These are phyloP conservation scores for Corbicula japonica DNA, from an alignment of 2,888 invertebrate species.

Conservation along the genomic window DNA sequence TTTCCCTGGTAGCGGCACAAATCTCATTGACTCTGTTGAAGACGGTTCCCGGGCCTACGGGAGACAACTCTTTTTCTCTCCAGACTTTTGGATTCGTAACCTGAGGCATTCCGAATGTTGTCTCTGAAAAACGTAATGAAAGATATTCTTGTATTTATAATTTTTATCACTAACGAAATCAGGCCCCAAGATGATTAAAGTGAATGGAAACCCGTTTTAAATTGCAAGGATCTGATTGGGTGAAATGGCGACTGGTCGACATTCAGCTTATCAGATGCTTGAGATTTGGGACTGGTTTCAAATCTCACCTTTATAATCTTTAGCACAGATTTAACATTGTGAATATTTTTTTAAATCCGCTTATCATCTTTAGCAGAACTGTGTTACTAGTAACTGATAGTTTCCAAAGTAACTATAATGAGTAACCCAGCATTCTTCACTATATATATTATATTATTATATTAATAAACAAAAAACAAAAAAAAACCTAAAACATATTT, in stretches of 20 bases:
- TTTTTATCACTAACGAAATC: background rate
- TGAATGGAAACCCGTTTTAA: background rate
- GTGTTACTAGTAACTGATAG: too few species aligned
- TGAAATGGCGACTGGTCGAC: background rate
- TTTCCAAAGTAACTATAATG: background rate
- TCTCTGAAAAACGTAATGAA: slow-evolving; percentile 2
- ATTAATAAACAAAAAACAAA: slow-evolving; percentile 2
- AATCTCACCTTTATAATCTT: too few species aligned
- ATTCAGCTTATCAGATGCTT: too few species aligned
- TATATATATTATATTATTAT: background rate
- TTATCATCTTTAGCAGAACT: too few species aligned
- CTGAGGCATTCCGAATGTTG: slow-evolving; percentile 62
- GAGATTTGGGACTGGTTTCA: too few species aligned
- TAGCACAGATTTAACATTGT: too few species aligned
- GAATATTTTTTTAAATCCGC: too few species aligned
- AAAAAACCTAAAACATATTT: slow-evolving; percentile 12
- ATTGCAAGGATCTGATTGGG: background rate
- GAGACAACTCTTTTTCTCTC: slow-evolving; percentile 63
- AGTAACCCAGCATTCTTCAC: background rate
- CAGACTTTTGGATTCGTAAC: slow-evolving; percentile 63
- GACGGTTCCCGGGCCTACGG: slow-evolving; percentile 69
- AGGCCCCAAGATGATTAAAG: background rate
- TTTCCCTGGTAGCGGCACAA: slow-evolving; percentile 59
- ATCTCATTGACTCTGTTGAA: slow-evolving; percentile 63
- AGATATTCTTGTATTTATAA: background rate